Base-by-base conservation (phyloP, 2,888 invertebrate genomes). In the Choristoneura rosaceana region DNA sequence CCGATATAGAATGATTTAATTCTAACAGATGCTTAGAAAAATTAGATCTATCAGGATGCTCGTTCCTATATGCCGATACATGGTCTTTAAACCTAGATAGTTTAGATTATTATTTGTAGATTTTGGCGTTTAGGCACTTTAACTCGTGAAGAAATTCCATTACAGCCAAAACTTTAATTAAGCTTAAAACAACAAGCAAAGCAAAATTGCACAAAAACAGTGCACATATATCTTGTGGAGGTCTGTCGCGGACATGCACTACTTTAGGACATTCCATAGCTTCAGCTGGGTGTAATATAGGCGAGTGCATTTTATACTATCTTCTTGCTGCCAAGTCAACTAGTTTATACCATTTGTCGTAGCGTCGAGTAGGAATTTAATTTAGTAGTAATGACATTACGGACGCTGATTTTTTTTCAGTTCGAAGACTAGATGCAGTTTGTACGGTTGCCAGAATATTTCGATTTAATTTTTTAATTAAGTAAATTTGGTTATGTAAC, bases 221-320 rank as follows among this genome's bases (percentile, higher is more conserved):
- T 62, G 58, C 67, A 62, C 62, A 71, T 71, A 62, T 68, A 59
- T 68, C 47, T 71, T 34, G 17, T n/a, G 47, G 68, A 38, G 66
- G 66, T n/a, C 71, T 69, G 73, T 73, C 52, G 68, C 17, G 52
- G 63, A 59, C 68, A 52, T 69, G 64, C 47, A 73, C 63, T 63
- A 68, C 71, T 71, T 71, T 69, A 38, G 73, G 64, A 43, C 68
- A 69, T 69, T 64, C 68, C 68, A 73, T 64, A 64, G 73, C 68
- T 34, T 47, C n/a, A 55, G 55, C 25, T 55, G 38, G 63, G 43
- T 41, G 73, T 69, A 73, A 73, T 69, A 73, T 69, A 69, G 63
- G 73, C 55, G n/a, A 17, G 43, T 63, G 73, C 73, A 73, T 73
- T 73, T 73, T 73, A 73, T 64, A 73, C 68, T 69, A 69, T 73